Percentiles rank a stretch among this genome's conserved stretches.
Evolutionary conservation across 1,140 invertebrate species (phyloP).

Genomic region (Drosophila athabasca): DNA sequence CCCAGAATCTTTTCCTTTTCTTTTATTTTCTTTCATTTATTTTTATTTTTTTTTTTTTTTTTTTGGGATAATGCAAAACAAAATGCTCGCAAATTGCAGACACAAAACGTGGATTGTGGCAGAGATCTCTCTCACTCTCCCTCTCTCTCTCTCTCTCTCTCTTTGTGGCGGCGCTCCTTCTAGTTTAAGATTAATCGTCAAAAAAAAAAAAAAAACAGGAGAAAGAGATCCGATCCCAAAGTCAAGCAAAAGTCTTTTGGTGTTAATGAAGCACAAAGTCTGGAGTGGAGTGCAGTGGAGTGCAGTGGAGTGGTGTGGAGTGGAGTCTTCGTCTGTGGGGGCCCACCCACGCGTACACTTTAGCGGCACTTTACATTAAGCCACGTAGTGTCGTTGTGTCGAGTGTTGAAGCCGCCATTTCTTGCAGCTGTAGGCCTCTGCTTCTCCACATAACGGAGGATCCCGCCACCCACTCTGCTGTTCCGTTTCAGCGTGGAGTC

Average conservation of each 20-base stretch:
- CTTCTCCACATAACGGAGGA: constrained; percentile 31
- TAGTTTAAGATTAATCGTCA: constrained; percentile 62
- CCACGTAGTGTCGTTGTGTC: constrained; percentile 17
- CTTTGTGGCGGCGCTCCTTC: constrained; percentile 1
- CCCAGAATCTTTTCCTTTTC: constrained; percentile 42
- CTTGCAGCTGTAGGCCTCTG: constrained; percentile 24
- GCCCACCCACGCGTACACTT: constrained; percentile 42
- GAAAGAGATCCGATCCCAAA: constrained; percentile 8
- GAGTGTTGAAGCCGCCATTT: constrained; percentile 39
- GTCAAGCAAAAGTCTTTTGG: constrained; percentile 5
- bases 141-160: background rate
- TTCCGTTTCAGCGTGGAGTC: constrained; percentile 15
- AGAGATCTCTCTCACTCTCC: constrained; percentile 2
- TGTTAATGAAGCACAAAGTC: constrained; percentile 62
- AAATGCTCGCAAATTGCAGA: constrained; percentile 69
- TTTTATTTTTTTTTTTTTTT: background rate
- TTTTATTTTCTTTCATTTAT: too few relatives aligned
- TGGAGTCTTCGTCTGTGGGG: constrained; percentile 22
- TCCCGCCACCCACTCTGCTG: constrained; percentile 39
- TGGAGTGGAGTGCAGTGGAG: background rate
- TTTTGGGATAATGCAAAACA: constrained; percentile 33
- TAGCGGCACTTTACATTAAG: constrained; percentile 42
- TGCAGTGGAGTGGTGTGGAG: constrained; percentile 5
- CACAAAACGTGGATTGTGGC: constrained; percentile 30
- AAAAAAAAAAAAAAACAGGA: constrained; percentile 49